Conservation (phyloP, 2,113 vertebrate species). For the Illadopsis cleaveri region DNA sequence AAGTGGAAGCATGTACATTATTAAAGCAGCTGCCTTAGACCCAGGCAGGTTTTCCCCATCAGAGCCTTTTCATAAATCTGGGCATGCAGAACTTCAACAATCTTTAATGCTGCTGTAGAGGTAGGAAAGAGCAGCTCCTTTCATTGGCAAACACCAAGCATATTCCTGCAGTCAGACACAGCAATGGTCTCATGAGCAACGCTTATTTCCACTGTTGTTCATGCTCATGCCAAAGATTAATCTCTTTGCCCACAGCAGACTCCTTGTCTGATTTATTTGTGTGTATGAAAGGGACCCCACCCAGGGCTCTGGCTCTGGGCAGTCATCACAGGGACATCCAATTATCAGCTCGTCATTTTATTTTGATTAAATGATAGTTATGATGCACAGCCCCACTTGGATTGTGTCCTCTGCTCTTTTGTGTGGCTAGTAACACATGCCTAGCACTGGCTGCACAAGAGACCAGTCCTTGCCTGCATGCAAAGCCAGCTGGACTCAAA, state of each 20-base stretch:
- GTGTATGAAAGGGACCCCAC: background rate
- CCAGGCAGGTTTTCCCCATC: background rate
- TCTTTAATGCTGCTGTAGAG: background rate
- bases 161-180: background rate
- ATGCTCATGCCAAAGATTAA: background rate
- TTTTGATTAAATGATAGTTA: background rate
- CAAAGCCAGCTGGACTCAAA: background rate
- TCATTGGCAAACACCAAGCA: background rate
- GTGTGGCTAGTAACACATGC: background rate
- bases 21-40: background rate
- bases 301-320: background rate
- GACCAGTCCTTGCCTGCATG: background rate
- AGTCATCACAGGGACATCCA: background rate
- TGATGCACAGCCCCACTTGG: background rate
- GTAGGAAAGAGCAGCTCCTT: background rate
- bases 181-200: background rate
- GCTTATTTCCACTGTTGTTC: background rate
- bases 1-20: accelerated
- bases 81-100: background rate
- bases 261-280: conserved; percentile 30
- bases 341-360: conserved; percentile 2
- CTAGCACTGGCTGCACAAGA: background rate
- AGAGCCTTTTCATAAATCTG: background rate
- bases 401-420: background rate
- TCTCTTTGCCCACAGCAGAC: background rate